phyloP scores from a whole-genome alignment of 2,888 invertebrate genomes.

The Andrena bicolor region DNA sequence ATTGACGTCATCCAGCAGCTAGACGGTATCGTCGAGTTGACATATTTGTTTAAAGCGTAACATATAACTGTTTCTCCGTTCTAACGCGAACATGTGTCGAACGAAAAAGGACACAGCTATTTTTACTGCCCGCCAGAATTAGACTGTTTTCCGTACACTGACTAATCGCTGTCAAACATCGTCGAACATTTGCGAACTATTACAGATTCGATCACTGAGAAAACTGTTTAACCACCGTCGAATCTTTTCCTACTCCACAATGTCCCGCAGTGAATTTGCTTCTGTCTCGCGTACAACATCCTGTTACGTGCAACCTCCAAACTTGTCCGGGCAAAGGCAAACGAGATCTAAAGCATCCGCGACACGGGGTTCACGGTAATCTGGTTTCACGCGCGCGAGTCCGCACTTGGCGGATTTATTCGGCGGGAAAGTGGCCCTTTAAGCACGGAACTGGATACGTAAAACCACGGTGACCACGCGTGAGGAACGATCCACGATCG shows the following conservation, averaged over 20 bases:
- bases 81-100: not conserved
- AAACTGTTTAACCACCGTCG: too few relatives aligned
- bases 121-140: not conserved
- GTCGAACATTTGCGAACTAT: too few relatives aligned
- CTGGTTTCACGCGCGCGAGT: not conserved
- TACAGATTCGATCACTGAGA: too few relatives aligned
- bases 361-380: not conserved
- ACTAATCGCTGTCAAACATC: not conserved
- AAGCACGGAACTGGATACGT: conserved; percentile 6
- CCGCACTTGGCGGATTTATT: conserved; percentile 11
- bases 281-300: too few relatives aligned
- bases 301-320: not conserved
- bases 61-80: not conserved
- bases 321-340: not conserved
- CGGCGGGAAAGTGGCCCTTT: conserved; percentile 12
- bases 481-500: conserved; percentile 25
- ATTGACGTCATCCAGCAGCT: conserved; percentile 18
- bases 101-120: not conserved
- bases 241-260: too few relatives aligned
- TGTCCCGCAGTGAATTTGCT: too few relatives aligned
- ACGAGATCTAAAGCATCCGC: not conserved
- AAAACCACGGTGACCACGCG: conserved; percentile 29
- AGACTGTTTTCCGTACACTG: not conserved
- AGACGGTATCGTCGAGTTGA: conserved; percentile 7
- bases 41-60: conserved; percentile 3